These are phyloP conservation scores for Drosophila sp. DNA, from an alignment of 1,140 invertebrate species.

Conservation along the genomic window DNA sequence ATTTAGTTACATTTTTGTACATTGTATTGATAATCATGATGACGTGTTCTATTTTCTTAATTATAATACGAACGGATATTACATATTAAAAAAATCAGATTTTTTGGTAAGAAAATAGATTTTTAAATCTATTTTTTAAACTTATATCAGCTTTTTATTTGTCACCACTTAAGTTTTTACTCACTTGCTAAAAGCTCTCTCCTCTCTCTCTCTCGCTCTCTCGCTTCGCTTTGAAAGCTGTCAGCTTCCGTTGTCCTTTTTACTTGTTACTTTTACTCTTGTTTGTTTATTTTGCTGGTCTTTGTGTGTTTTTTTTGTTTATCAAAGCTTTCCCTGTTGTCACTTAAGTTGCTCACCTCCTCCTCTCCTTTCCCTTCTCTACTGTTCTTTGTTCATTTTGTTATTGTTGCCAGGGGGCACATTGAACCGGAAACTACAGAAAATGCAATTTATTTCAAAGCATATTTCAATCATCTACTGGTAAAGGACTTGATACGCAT, in stretches of 20 bases:
- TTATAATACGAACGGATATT: too few species aligned
- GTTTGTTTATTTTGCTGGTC: conserved; percentile 45
- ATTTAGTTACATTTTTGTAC: too few species aligned
- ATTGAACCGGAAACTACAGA: conserved; percentile 54
- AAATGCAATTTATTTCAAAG: conserved; percentile 54
- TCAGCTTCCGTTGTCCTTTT: conserved; percentile 49
- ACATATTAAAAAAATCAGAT: too few species aligned
- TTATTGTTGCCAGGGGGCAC: conserved; percentile 57
- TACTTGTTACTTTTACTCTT: conserved; percentile 37
- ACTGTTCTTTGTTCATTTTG: conserved; percentile 23
- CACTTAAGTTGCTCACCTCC: conserved; percentile 27
- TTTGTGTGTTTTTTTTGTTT: conserved; percentile 50
- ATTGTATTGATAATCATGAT: too few species aligned
- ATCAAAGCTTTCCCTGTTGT: conserved; percentile 68
- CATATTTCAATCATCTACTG: conserved; percentile 41
- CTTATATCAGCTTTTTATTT: too few species aligned
- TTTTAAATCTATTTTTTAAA: too few species aligned
- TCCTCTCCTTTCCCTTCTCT: not conserved
- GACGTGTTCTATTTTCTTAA: too few species aligned
- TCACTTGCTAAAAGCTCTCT: conserved; percentile 3
- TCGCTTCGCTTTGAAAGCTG: conserved; percentile 25
- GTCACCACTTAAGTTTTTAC: not conserved
- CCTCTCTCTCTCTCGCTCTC: not conserved
- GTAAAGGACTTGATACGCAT: conserved; percentile 1
- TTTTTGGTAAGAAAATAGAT: too few species aligned